Conservation (phyloP, 1,140 invertebrate species). For the Heliconius congener region DNA sequence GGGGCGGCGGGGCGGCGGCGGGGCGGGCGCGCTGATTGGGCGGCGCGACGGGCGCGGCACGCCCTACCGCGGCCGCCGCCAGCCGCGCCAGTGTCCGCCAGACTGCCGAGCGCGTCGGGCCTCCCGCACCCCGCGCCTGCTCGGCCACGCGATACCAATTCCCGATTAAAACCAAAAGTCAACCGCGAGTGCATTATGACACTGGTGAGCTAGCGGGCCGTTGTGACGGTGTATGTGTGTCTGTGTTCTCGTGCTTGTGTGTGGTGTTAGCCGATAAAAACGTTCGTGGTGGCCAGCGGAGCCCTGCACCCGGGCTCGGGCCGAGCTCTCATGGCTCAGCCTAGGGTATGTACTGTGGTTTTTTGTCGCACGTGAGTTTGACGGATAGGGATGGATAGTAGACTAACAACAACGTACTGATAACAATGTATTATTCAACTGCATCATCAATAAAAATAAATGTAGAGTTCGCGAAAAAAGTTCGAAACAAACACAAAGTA, state of each 20-base stretch:
- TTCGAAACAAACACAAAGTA: not conserved
- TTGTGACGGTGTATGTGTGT: constrained; percentile 77
- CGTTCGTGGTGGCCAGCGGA: constrained; percentile 81
- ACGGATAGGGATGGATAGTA: not conserved
- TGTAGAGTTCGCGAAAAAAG: not conserved
- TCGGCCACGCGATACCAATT: constrained; percentile 61
- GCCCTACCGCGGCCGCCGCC: constrained; percentile 60
- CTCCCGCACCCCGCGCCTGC: constrained; percentile 76
- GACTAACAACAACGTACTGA: too few species aligned
- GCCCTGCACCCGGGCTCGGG: constrained; percentile 80
- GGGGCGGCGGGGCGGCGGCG: constrained; percentile 36
- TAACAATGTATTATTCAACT: too few species aligned
- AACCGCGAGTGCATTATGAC: constrained; percentile 79
- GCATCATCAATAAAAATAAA: not conserved
- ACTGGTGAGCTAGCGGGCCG: constrained; percentile 80
- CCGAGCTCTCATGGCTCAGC: constrained; percentile 82
- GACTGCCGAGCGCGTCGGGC: constrained; percentile 80
- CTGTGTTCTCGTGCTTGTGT: constrained; percentile 77
- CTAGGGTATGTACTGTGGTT: constrained; percentile 78
- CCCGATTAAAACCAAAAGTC: constrained; percentile 52
- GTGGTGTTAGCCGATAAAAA: constrained; percentile 73
- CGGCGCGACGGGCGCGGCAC: constrained; percentile 46
- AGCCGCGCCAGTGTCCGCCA: constrained; percentile 76
- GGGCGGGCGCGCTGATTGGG: constrained; percentile 50
- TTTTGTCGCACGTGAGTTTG: constrained; percentile 38